Percentiles rank a stretch among this genome's conserved stretches.
Evolutionary conservation across 2,888 invertebrate genomes (phyloP).

Genomic region (Cataglyphis cursor): DNA sequence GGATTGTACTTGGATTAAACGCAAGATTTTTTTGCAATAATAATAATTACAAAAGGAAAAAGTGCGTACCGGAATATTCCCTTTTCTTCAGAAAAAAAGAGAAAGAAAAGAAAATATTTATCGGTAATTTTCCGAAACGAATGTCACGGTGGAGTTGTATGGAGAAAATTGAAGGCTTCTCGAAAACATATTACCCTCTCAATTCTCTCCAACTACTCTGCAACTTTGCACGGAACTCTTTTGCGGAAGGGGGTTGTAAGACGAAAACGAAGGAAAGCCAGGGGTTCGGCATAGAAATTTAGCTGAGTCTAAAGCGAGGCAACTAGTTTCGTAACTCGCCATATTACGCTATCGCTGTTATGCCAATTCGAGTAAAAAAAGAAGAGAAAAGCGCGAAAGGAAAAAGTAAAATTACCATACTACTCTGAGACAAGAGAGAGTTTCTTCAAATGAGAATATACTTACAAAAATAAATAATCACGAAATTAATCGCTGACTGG

Average conservation of each 20-base stretch:
- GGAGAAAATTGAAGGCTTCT: constrained; percentile 80
- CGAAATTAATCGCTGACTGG: background rate
- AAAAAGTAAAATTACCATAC: constrained; percentile 14
- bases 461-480: background rate
- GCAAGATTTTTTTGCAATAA: background rate
- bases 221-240: constrained; percentile 56
- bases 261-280: constrained; percentile 45
- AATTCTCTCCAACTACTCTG: constrained; percentile 70
- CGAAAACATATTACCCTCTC: constrained; percentile 80
- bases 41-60: too few species aligned
- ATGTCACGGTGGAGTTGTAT: constrained; percentile 68
- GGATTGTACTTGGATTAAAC: constrained; percentile 36
- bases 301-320: constrained; percentile 72
- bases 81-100: constrained; percentile 1
- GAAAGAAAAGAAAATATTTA: constrained; percentile 33
- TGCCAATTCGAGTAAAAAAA: constrained; percentile 59
- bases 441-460: background rate
- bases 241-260: constrained; percentile 29
- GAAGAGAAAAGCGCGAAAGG: background rate
- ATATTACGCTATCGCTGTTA: constrained; percentile 55
- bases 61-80: constrained; percentile 48
- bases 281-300: constrained; percentile 50
- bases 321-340: constrained; percentile 75
- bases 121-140: constrained; percentile 61
- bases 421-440: background rate